Evolutionary conservation across 2,888 invertebrate genomes (phyloP), one percentile per base, ranked within the genome.

Genomic region (Scotopteryx bipunctaria): DNA sequence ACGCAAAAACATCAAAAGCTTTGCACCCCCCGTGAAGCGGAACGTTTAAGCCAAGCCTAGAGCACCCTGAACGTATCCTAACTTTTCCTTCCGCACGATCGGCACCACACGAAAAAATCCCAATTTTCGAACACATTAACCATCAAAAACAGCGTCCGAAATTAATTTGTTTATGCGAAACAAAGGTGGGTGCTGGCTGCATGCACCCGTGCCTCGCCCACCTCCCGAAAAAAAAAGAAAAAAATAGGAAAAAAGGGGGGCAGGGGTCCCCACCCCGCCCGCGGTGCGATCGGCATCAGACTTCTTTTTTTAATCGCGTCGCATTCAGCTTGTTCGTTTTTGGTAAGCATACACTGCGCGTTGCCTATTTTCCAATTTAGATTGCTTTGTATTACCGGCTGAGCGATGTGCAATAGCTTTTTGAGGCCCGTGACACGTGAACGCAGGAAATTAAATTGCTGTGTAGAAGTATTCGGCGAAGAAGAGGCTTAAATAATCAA

Each of bases 241-340:
- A 80, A 86, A 80, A 76, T 71, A 67, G 68, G 75, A 74, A 84
- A 86, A 86, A 83, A 76, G 67, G 73, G 78, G 81, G 79, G 76
- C 59, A 61, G 75, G 72, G 69, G 69, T 68, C 74, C n/a, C 73
- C 72, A 47, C 77, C 82, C 79, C 78, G 72, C 81, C 81, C 86
- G 83, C 86, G 79, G 81, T 82, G 86, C 89, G 89, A 90, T 90
- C 89, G 89, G 87, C 89, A 90, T 86, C 89, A 73, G 80, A 75
- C 88, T 90, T 89, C 89, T 88, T 90, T 90, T 90, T 90, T 90
- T 89, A 88, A 90, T 90, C 90, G 90, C 89, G 89, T 89, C 86
- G 89, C 82, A 81, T 83, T 89, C 88, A 76, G 78, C 74, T 76
- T 87, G 80, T 75, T 90, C 89, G 86, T 89, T 90, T 89, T 90